Percentiles rank a stretch among this genome's conserved stretches.
These are phyloP conservation scores for Lacanobia oleracea DNA, from an alignment of 2,888 invertebrate genomes.

Conservation along the genomic window DNA sequence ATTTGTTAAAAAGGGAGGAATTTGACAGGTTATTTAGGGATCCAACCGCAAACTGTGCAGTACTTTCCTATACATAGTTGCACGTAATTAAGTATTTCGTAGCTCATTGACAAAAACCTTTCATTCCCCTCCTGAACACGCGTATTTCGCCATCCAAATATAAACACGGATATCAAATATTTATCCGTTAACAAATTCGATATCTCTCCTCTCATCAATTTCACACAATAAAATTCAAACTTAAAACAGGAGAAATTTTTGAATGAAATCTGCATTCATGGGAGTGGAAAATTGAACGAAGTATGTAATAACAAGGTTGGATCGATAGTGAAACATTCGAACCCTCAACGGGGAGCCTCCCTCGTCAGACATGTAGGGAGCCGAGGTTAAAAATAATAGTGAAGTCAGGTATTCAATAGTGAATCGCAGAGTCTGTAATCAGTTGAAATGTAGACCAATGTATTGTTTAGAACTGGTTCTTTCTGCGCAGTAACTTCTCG, in stretches of 20 bases:
- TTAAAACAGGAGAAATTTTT: background rate
- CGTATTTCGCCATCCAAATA: background rate
- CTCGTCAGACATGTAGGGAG: background rate
- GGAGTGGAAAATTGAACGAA: background rate
- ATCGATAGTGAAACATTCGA: background rate
- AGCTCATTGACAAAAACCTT: too few relatives aligned
- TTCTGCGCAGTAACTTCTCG: background rate
- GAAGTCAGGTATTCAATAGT: background rate
- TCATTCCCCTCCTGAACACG: background rate
- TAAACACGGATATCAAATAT: background rate
- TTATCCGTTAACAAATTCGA: background rate
- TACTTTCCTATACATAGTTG: background rate
- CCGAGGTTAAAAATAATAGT: background rate
- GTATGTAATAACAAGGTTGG: background rate
- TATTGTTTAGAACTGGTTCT: conserved; percentile 1
- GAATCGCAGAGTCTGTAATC: background rate
- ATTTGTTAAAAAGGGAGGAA: background rate
- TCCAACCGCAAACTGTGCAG: background rate
- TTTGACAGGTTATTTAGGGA: background rate
- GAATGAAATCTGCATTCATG: background rate
- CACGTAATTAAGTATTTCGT: background rate
- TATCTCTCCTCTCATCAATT: background rate
- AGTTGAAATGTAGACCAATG: background rate
- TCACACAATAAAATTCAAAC: background rate
- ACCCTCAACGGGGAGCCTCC: background rate